phyloP scores from a whole-genome alignment of 2,888 invertebrate species.

The Pandemis corylana region DNA sequence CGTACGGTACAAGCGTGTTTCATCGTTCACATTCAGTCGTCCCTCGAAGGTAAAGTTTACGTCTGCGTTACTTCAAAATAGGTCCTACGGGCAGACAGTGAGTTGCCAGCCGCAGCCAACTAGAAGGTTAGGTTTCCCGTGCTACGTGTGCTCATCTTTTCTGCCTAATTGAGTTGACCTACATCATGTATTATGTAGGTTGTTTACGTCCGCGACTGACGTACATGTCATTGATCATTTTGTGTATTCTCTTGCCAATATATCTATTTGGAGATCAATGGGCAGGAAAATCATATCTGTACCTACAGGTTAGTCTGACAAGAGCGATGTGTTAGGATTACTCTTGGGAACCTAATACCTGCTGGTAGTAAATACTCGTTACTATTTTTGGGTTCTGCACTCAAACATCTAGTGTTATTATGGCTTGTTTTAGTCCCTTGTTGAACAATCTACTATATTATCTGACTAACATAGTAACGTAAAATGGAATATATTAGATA shows the following conservation, averaged over 20 bases:
- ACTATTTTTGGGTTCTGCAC: too few relatives aligned
- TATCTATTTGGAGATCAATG: conserved; percentile 7
- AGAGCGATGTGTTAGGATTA: not conserved
- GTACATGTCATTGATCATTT: not conserved
- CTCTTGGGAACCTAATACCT: too few relatives aligned
- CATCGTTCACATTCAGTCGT: too few relatives aligned
- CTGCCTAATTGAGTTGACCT: conserved; percentile 23
- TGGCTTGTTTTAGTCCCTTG: too few relatives aligned
- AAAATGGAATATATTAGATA: too few relatives aligned
- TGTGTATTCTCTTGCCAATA: not conserved
- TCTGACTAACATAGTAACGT: too few relatives aligned
- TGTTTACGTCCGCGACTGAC: conserved; percentile 16
- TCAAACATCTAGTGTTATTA: too few relatives aligned
- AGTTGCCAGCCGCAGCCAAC: not conserved
- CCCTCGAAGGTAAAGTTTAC: too few relatives aligned
- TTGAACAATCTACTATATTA: too few relatives aligned
- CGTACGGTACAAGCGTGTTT: too few relatives aligned
- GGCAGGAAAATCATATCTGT: conserved; percentile 11
- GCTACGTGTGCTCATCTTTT: conserved; percentile 1
- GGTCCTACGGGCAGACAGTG: not conserved
- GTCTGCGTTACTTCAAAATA: too few relatives aligned
- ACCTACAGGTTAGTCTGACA: conserved; percentile 7
- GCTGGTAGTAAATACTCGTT: too few relatives aligned
- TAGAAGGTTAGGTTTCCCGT: not conserved
- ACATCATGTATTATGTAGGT: conserved; percentile 1